Percentiles rank a stretch among this genome's conserved stretches.
Evolutionary conservation across 2,797 vertebrate species (phyloP).

Genomic region (Bradypus variegatus): DNA sequence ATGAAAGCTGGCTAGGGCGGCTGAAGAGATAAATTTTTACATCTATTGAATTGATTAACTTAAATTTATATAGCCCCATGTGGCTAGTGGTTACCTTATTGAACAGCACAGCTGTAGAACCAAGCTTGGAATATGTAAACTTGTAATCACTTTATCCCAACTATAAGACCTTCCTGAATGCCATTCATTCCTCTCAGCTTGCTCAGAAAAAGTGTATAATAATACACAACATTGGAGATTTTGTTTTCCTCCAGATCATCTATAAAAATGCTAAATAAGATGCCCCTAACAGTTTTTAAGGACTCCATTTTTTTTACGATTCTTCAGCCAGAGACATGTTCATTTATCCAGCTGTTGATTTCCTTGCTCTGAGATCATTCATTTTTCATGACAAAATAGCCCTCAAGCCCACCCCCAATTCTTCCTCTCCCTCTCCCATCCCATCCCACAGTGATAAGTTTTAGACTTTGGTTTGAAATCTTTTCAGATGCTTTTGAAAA

Average conservation of each 20-base stretch:
- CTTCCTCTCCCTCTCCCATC: background rate
- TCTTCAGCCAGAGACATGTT: background rate
- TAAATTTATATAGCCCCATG: background rate
- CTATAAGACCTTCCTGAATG: background rate
- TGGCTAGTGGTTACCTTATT: background rate
- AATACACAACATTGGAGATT: background rate
- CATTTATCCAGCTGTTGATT: background rate
- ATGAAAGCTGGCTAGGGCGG: background rate
- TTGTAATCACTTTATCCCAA: background rate
- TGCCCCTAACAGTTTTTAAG: background rate
- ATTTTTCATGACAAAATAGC: background rate
- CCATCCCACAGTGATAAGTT: background rate
- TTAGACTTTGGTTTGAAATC: background rate
- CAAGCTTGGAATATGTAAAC: background rate
- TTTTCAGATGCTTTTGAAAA: conserved; percentile 4
- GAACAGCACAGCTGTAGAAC: background rate
- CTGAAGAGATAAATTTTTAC: background rate
- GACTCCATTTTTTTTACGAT: background rate
- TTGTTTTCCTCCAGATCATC: background rate
- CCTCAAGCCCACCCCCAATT: background rate
- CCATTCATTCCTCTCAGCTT: background rate
- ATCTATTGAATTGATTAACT: background rate
- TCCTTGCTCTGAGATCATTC: background rate
- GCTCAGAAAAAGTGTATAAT: background rate
- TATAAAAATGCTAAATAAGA: background rate